Evolutionary conservation across 2,797 vertebrate species (phyloP), one percentile per base, ranked within the genome.

Genomic region (Rhadinocentrus ornatus): DNA sequence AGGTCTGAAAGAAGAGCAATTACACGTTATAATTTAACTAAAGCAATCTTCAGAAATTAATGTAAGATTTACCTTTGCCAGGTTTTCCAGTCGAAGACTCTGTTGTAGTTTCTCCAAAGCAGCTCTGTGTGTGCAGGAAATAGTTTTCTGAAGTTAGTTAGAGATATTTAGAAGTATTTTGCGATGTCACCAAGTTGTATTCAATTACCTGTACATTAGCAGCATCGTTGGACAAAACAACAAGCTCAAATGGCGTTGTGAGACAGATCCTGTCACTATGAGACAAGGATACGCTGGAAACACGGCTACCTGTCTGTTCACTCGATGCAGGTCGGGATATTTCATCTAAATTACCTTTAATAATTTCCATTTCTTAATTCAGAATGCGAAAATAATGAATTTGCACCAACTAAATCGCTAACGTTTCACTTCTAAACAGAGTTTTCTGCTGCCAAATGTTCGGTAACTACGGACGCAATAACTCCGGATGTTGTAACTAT

Each of bases 271-370:
- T 87, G 53, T 86, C 92, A 77, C 90, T 89, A 61, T 96, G 66
- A 64, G 82, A 66, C 37, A 80, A n/a, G 0, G 88, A 87, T 27
- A 84, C 66, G 80, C 81, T 93, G 60, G 94, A 94, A 70, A 81
- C 86, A 50, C 85, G 91, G 82, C 82, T 94, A 0, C 88, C 89
- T 52, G 69, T 68, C 48, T 81, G 86, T 65, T 93, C 95, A 44
- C 67, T 88, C 62, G 93, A 93, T 29, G 92, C 84, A 73, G 95
- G 93, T 57, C 94, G 92, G 69, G 95, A 95, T 85, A 97, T 96
- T 64, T 91, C 86, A 46, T 96, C 95, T 63, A 96, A 85, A 71
- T 66, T 93, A 6, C 94, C 93, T 84, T 81, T 94, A 71, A 89
- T 90, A 60, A 96, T 94, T 90, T 96, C 93, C 96, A 97, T 96